These are phyloP conservation scores for Phymastichus coffea DNA, from an alignment of 1,140 invertebrate species.

Conservation along the genomic window DNA sequence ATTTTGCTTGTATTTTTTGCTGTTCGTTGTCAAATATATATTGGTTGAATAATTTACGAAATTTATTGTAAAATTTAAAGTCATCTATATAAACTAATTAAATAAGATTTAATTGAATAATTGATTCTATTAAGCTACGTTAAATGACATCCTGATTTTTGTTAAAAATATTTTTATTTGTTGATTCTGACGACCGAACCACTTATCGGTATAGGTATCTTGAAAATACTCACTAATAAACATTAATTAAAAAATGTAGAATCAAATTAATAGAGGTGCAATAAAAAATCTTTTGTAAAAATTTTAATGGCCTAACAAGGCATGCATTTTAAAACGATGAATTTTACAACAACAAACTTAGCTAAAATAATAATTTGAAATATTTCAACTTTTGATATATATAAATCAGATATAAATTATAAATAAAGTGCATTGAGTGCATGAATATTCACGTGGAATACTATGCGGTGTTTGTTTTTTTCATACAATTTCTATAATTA, in stretches of 20 bases:
- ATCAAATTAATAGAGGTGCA: slow-evolving; percentile 4
- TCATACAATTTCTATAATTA: slow-evolving; percentile 42
- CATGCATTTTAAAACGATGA: slow-evolving; percentile 4
- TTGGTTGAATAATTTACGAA: no score
- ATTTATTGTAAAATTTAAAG: no score
- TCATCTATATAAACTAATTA: no score
- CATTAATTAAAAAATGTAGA: background rate
- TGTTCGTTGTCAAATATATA: no score
- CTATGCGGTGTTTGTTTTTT: slow-evolving; percentile 37
- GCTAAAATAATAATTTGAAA: slow-evolving; percentile 18
- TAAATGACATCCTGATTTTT: no score
- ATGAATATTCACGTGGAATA: slow-evolving; percentile 20
- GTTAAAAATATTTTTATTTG: no score
- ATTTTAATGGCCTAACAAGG: slow-evolving; percentile 13
- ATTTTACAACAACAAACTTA: slow-evolving; percentile 21
- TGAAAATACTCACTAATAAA: no score
- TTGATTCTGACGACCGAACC: no score
- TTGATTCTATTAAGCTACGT: no score
- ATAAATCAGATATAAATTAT: background rate
- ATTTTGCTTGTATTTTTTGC: no score
- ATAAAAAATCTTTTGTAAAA: background rate
- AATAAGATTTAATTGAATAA: no score
- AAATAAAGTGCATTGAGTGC: background rate
- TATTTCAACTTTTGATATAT: slow-evolving; percentile 5
- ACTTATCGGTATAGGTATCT: no score